Base-by-base conservation (phyloP, 1,140 invertebrate species). In the Parapsyche elsis region DNA sequence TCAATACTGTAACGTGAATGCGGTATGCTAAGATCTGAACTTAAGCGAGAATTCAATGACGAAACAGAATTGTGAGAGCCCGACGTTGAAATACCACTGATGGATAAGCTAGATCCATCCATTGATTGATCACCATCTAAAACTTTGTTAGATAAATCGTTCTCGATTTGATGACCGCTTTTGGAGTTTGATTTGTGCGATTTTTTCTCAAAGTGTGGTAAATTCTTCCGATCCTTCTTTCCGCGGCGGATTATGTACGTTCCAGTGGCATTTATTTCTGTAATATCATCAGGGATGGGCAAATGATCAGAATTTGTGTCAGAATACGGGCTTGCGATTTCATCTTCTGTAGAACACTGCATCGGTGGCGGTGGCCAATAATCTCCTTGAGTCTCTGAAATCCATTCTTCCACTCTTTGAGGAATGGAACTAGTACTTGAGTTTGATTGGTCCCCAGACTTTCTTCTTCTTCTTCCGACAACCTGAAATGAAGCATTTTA, bases 201-300 rank as follows among this genome's bases (percentile, higher is more conserved):
- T 45, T 87, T 78, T 83, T 90, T 90, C 76, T 87, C 86, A 80
- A 89, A 88, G 71, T 85, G 86, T 26, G 88, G 88, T 81, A 90
- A 84, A 73, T 90, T 87, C 84, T 90, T 90, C 45, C 88, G 82
- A 61, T 83, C 82, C 59, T 91, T 84, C 89, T 90, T 84, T 85
- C 91, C 93, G 70, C 92, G 91, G 19, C 94, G 86, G 75, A 94
- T 94, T 7, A 94, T 91, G 84, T 94, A 94, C 9, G 93, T 94
- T n/a, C 93, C 93, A 57, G 88, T 90, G 44, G 91, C 91, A 21
- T 90, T 91, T 2, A 93, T 84, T 81, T 92, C 92, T 79, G 91
- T 84, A 83, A 88, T 83, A 19, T 87, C 84, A 57, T 87, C 84
- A 85, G 90, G 80, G 85, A 91, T 73, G 84, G 90, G 84, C 87